Base-by-base conservation (phyloP, 2,113 vertebrate genomes). In the Percopsis transmontana region DNA sequence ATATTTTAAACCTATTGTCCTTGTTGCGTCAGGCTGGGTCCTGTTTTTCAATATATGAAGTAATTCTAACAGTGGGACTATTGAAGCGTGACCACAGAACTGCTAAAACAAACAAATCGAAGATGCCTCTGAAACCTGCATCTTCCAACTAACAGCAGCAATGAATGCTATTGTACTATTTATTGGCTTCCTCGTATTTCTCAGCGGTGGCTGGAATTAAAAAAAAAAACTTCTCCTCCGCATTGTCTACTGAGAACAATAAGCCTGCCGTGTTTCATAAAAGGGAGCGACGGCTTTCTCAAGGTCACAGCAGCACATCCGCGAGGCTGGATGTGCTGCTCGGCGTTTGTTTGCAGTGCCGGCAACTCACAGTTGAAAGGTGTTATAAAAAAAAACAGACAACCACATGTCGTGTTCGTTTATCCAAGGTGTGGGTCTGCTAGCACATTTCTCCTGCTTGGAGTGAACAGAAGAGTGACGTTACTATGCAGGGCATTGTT, bases 231-330 rank as follows among this genome's bases (percentile, higher is more conserved):
- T n/a, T 13, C 6, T 61, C 24, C 12, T 13, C 9, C 1, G 23
- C 40, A 21, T 11, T 38, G 63, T 48, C 68, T 2, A 16, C 70
- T 53, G 64, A 77, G 70, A 81, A 85, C 80, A 87, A 82, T 71
- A 53, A 62, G 78, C 53, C 70, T 68, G 62, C 63, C 62, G 16
- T 62, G 60, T 55, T 64, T 61, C 62, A 68, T 47, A 71, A 72
- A 11, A 74, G 57, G 68, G 8, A 82, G 19, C 21, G 64, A 70
- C 55, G 58, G 39, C 58, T 74, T 71, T 59, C 51, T 86, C 82
- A 87, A 89, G 87, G 84, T 88, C 81, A 74, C 55, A 76, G 23
- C 40, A 23, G 65, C 70, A 20, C 60, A 38, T 42, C 14, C 51
- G 16, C 38, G 56, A 60, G 19, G 63, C 58, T n/a, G n/a, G n/a